Percentiles rank a stretch among this genome's conserved stretches.
These are phyloP conservation scores for Tetranychus urticae DNA, from an alignment of 1,140 invertebrate genomes.

Conservation along the genomic window DNA sequence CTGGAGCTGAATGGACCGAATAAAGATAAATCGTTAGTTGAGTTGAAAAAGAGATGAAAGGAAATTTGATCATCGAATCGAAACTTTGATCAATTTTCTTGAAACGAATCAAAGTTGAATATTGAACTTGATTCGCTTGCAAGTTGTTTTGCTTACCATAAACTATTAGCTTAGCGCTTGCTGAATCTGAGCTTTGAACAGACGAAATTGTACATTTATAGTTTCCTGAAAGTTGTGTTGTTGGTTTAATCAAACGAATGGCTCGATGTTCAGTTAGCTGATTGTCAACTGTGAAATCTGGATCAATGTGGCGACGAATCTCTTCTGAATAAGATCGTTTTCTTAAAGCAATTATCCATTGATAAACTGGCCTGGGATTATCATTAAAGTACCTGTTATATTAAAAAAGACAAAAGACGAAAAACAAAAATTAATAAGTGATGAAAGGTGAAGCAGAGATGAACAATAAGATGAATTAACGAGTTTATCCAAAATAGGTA, in stretches of 20 bases:
- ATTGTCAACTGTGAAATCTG: neutral
- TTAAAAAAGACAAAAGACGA: neutral
- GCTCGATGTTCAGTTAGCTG: neutral
- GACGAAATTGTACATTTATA: conserved; percentile 2
- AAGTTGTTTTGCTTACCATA: conserved; percentile 1
- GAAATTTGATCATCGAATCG: too few relatives aligned
- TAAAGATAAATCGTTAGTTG: neutral
- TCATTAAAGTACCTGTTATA: conserved; percentile 3
- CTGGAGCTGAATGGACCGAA: neutral
- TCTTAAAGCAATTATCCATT: conserved; percentile 2
- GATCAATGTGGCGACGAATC: neutral
- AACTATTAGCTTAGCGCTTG: conserved; percentile 1
- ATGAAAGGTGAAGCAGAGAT: too few relatives aligned
- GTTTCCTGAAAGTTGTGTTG: neutral
- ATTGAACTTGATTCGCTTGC: too few relatives aligned
- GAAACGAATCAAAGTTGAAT: too few relatives aligned
- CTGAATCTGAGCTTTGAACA: neutral
- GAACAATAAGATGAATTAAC: too few relatives aligned
- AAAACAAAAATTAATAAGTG: neutral
- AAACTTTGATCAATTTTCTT: too few relatives aligned
- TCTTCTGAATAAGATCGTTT: neutral
- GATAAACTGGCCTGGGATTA: conserved; percentile 1
- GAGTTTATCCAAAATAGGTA: too few relatives aligned
- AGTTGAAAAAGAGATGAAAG: too few relatives aligned
- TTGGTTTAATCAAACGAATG: conserved; percentile 4